Base-by-base conservation (phyloP, 30 jellyfish, hydroid and myxozoan species). In the Mastigias papua region DNA sequence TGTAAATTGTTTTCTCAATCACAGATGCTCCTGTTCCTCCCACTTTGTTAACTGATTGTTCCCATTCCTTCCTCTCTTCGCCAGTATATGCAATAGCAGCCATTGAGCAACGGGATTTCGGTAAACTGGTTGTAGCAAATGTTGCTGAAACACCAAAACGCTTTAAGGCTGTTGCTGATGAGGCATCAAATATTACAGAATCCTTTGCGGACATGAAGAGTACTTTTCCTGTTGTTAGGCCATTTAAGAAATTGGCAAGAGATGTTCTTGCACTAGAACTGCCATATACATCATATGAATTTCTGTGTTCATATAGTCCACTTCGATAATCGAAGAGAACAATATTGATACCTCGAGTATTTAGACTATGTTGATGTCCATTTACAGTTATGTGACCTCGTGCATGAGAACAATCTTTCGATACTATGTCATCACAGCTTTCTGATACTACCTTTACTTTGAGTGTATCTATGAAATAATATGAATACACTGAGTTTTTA, bases 251-350 rank as follows among this genome's bases (percentile, higher is more conserved):
- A 23, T 17, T 42, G 11, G 83, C 83, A 17, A 72, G 68, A 7
- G 4, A 42, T 10, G 42, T 46, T 19, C 34, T 19, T 15, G 8
- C 9, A 1, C 37, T 23, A 34, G 68, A 0, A 16, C 46, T 19
- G 20, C 21, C 83, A 5, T 11, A 37, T 2, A 81, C 34, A 51
- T 81, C 91, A 69, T n/a, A 81, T n/a, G n/a, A 11, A 22, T 19
- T 54, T 48, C 28, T 16, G 46, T 54, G 82, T 49, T 81, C 91
- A 10, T 61, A 48, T 13, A 81, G 9, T 32, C 84, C 84, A 81
- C 78, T 81, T 51, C 84, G 84, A 57, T 81, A 81, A 49, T 81
- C 91, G 26, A 81, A 67, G 0, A 81, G 46, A 46, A 42, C 91
- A 25, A 67, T 25, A 34, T 81, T 81, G 27, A 81, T 26, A 22